Conservation (phyloP, 2,888 invertebrate genomes). For the Hipparchia sbordonii region DNA sequence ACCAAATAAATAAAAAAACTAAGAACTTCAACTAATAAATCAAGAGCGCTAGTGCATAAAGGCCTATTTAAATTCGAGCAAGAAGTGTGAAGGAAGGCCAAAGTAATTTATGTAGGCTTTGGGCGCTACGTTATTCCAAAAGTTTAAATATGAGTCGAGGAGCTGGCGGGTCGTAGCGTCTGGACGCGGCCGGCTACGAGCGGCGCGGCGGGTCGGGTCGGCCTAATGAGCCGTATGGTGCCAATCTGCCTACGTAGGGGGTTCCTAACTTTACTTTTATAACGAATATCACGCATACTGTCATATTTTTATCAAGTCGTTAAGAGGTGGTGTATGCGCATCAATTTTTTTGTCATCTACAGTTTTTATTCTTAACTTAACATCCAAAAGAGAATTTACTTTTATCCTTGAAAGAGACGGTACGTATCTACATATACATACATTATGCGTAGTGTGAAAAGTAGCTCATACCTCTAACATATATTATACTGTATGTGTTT, state of each 20-base stretch:
- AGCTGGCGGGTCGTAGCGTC: conserved; percentile 24
- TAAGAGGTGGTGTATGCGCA: neutral
- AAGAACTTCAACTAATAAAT: conserved; percentile 56
- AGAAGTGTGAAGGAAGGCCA: conserved; percentile 72
- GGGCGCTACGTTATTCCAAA: conserved; percentile 64
- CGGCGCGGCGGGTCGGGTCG: conserved; percentile 18
- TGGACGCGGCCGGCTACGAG: conserved; percentile 8
- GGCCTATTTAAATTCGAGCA: conserved; percentile 75
- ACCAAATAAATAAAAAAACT: neutral
- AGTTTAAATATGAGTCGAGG: conserved; percentile 71
- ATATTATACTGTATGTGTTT: too few species aligned
- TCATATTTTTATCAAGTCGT: neutral
- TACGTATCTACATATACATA: too few species aligned
- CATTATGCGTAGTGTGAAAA: too few species aligned
- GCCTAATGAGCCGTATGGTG: conserved; percentile 40
- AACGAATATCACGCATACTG: conserved; percentile 20
- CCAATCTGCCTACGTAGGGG: conserved; percentile 26
- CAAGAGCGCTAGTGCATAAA: conserved; percentile 66
- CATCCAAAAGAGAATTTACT: neutral
- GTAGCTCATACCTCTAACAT: too few species aligned
- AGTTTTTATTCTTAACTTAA: neutral
- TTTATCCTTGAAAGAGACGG: too few species aligned
- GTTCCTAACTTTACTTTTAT: conserved; percentile 24
- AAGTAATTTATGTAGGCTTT: conserved; percentile 70
- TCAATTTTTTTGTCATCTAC: too few species aligned